Evolutionary conservation across 2,888 invertebrate species (phyloP).

Genomic region (Eurytoma californica): DNA sequence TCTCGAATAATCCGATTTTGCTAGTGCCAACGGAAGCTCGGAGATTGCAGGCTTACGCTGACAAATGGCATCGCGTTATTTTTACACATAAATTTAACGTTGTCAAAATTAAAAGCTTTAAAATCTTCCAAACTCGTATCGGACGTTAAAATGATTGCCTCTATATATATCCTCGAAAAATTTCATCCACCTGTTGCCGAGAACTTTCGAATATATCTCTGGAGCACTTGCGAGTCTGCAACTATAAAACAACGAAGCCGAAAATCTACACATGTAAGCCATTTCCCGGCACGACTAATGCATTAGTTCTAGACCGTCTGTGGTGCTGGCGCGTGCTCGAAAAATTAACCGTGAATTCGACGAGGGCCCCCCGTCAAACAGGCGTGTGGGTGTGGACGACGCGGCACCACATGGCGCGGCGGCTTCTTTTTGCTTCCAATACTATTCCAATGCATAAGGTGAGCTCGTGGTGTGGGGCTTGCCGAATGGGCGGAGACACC

Average conservation of each 20-base stretch:
- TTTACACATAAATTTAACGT: too few relatives aligned
- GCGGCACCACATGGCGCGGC: slow-evolving; percentile 35
- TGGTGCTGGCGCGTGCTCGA: slow-evolving; percentile 64
- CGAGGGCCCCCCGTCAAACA: slow-evolving; percentile 1
- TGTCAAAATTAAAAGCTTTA: too few relatives aligned
- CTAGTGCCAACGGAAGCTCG: neutral
- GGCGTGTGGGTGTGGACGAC: slow-evolving; percentile 50
- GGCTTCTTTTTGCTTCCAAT: neutral
- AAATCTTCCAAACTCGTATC: too few relatives aligned
- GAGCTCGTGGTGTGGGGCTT: neutral
- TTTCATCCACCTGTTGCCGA: slow-evolving; percentile 26
- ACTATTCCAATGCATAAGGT: slow-evolving; percentile 5
- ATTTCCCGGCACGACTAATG: slow-evolving; percentile 40
- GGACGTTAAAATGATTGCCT: too few relatives aligned
- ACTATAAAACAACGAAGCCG: neutral
- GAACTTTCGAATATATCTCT: neutral
- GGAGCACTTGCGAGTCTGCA: neutral
- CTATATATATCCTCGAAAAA: neutral
- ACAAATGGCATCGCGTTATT: too few relatives aligned
- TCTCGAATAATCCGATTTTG: slow-evolving; percentile 8
- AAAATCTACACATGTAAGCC: neutral
- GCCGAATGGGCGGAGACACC: neutral
- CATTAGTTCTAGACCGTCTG: slow-evolving; percentile 71
- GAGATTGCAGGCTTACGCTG: neutral
- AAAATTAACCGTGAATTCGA: slow-evolving; percentile 61